Evolutionary conservation across 2,113 vertebrate species (phyloP), one percentile per base, ranked within the genome.

Genomic region (Limanda limanda): DNA sequence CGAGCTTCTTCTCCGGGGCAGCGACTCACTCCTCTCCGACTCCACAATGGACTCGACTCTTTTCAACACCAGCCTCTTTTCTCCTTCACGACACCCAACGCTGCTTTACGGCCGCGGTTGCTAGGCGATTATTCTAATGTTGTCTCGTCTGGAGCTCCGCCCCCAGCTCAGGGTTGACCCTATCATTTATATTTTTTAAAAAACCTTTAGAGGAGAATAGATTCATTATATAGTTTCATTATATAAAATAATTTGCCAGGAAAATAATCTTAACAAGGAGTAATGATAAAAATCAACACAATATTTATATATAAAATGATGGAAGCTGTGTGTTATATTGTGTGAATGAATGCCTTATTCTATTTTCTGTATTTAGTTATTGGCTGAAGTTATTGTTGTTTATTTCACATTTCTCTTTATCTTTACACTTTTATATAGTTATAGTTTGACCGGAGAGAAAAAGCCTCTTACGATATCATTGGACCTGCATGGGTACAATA

Each of bases 41-140:
- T 90, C 92, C 92, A 93, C 93, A 93, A 91, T 92, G 84, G 90
- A 83, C 84, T 81, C 84, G 56, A 90, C 86, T 92, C 87, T 91
- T 93, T 92, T 82, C 92, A 90, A 92, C 92, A 90, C 80, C 79
- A 88, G 85, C 69, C 84, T 56, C 86, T 87, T 66, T 31, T 86
- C 7, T 56, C 10, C 31, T 90, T 94, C 87, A 76, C 95, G 94
- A 95, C 95, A 85, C 21, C 81, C 77, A 58, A 72, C 1, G 11
- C 31, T 71, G 2, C 48, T 93, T 95, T 94, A 86, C 94, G 94
- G 62, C 84, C 75, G 69, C 10, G 79, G 89, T 92, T 92, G 91
- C 91, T 87, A 86, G 58, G 91, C 88, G 77, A 92, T 79, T 51
- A 58, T 88, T 91, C 85, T 74, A 85, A 75, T 72, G 60, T 83